Evolutionary conservation across 2,888 invertebrate species (phyloP).

Genomic region (Tenthredo notha): DNA sequence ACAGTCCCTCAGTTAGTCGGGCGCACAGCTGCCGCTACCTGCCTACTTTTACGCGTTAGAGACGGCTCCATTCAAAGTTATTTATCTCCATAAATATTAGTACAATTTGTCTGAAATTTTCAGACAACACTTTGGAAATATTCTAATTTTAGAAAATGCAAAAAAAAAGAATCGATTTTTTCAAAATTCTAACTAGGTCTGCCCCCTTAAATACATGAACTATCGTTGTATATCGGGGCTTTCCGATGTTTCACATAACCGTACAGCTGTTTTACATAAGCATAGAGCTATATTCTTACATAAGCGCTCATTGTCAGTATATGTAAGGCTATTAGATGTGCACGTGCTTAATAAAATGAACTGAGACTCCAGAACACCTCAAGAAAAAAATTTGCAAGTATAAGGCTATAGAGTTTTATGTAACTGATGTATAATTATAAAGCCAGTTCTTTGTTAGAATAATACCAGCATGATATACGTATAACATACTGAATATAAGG

Average conservation of each 20-base stretch:
- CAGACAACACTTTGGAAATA: no score
- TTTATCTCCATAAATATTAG: no score
- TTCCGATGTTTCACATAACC: neutral
- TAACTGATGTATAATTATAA: neutral
- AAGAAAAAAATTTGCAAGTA: neutral
- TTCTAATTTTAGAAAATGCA: no score
- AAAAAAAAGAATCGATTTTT: no score
- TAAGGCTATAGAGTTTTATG: neutral
- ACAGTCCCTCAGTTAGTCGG: no score
- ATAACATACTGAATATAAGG: neutral
- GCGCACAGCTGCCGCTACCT: no score
- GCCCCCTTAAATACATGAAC: no score
- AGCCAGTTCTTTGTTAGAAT: neutral
- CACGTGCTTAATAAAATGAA: neutral
- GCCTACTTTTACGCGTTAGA: no score
- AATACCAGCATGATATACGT: neutral
- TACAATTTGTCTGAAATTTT: no score
- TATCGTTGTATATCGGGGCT: neutral
- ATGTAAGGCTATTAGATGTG: neutral
- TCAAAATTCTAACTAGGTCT: no score
- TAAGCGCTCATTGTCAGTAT: neutral
- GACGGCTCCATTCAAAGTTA: no score
- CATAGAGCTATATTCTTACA: neutral
- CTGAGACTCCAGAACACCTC: neutral
- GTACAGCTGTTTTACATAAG: neutral